A percentile compares a stretch with the other conserved stretches of the same genome.
These are phyloP conservation scores for Nemoura dubitans DNA, from an alignment of 2,888 invertebrate species.

Conservation along the genomic window DNA sequence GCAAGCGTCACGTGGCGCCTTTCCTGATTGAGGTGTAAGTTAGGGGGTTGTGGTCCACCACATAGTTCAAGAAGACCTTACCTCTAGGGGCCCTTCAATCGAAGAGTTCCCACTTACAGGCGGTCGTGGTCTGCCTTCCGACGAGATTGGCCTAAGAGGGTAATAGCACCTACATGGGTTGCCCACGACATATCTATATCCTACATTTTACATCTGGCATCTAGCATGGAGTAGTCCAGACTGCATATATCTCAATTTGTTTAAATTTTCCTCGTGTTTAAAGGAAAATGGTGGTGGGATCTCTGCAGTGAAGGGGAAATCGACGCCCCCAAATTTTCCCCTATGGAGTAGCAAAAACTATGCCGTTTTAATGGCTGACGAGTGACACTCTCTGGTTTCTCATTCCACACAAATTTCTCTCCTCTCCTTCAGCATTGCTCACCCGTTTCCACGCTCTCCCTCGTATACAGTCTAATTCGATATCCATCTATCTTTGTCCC, in stretches of 20 bases:
- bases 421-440: neutral
- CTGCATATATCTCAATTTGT: conserved; percentile 40
- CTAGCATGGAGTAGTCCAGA: neutral
- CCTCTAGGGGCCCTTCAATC: conserved; percentile 15
- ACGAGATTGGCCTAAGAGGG: neutral
- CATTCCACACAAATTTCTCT: conserved; percentile 20
- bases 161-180: neutral
- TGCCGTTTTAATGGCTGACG: conserved; percentile 38
- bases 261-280: neutral
- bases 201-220: neutral
- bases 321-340: neutral
- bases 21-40: neutral
- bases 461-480: conserved; percentile 18
- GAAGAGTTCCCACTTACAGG: neutral
- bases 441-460: neutral
- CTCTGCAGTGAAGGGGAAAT: neutral
- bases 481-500: conserved; percentile 25
- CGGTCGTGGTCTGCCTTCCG: neutral
- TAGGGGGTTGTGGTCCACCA: conserved; percentile 28
- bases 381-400: conserved; percentile 40
- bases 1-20: neutral
- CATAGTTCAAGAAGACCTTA: conserved; percentile 28
- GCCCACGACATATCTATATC: neutral
- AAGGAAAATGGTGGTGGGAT: neutral
- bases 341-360: conserved; percentile 21